Base-by-base conservation (phyloP, 2,113 vertebrate genomes). In the Pseudonaja textilis region DNA sequence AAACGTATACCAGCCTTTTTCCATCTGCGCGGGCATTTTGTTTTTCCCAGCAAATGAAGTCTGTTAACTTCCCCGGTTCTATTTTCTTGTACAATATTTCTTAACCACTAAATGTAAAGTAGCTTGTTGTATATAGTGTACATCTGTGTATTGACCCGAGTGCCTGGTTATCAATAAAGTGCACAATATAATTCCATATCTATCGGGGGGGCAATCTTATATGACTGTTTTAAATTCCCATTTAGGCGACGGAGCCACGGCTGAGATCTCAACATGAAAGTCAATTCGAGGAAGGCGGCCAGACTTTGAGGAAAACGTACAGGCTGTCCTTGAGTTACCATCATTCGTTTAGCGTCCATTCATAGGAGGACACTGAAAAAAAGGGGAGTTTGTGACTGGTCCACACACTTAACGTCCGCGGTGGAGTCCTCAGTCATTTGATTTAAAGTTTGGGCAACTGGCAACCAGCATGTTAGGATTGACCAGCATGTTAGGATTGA, bases 11-110 rank as follows among this genome's bases (percentile, higher is more conserved):
- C 7, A 50, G 3, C 47, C 16, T n/a, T 57, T n/a, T 57, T 57
- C 29, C 4, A 34, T 47, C 39, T 92, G 26, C 8, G 3, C 64
- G 6, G 29, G 3, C 5, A 7, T 29, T 34, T 47, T 47, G 6
- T 74, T 22, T 93, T 59, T 26, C 25, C 29, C 97, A 95, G 95
- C 96, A 95, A 94, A 94, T 90, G n/a, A 88, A 61, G 90, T 90
- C 94, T 94, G 95, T 61, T 96, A 96, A 96, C 95, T 96, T 96
- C 94, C 96, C 85, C 69, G 92, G 92, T 97, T 97, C 96, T 97
- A 96, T 97, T 97, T 97, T 96, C 96, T 97, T 97, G 95, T 94
- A 97, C 96, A 97, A 97, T 96, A 95, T 98, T 97, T 98, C 96
- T 98, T 88, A 97, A 96, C 94, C 85, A 85, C 93, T 96, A 96